A percentile compares a stretch with the other conserved stretches of the same genome.
These are phyloP conservation scores for Lepeophtheirus nordmannii DNA, from an alignment of 2,888 invertebrate genomes.

Conservation along the genomic window DNA sequence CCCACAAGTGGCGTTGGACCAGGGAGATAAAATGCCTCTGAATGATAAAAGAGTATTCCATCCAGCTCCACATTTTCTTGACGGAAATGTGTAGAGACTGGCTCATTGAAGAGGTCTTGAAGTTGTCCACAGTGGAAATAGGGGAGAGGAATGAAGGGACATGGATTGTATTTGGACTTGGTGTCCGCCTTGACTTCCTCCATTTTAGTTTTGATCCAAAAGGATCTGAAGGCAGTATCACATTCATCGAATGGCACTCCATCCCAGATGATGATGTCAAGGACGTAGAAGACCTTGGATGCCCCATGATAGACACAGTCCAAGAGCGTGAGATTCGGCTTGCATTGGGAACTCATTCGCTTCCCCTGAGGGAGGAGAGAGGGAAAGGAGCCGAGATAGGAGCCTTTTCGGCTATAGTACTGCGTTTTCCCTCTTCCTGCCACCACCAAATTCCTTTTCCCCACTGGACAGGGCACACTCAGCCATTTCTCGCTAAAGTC, in stretches of 20 bases:
- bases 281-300: constrained; percentile 35
- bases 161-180: not conserved
- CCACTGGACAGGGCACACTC: constrained; percentile 64
- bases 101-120: no score
- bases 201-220: constrained; percentile 33
- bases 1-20: constrained; percentile 40
- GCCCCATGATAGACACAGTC: constrained; percentile 37
- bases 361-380: constrained; percentile 37
- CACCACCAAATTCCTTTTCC: constrained; percentile 62
- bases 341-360: not conserved
- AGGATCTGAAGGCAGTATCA: constrained; percentile 39
- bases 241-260: constrained; percentile 34
- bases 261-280: constrained; percentile 40
- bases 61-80: constrained; percentile 32
- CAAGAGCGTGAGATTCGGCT: constrained; percentile 32
- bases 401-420: constrained; percentile 34
- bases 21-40: constrained; percentile 36
- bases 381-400: constrained; percentile 33
- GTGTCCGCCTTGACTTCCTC: constrained; percentile 3
- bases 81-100: no score
- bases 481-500: constrained; percentile 56
- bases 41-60: constrained; percentile 41
- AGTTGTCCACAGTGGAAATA: not conserved
- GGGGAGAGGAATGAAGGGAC: not conserved
- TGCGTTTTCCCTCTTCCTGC: constrained; percentile 45